Base-by-base conservation (phyloP, 2,797 vertebrate species). In the Smutsia gigantea region DNA sequence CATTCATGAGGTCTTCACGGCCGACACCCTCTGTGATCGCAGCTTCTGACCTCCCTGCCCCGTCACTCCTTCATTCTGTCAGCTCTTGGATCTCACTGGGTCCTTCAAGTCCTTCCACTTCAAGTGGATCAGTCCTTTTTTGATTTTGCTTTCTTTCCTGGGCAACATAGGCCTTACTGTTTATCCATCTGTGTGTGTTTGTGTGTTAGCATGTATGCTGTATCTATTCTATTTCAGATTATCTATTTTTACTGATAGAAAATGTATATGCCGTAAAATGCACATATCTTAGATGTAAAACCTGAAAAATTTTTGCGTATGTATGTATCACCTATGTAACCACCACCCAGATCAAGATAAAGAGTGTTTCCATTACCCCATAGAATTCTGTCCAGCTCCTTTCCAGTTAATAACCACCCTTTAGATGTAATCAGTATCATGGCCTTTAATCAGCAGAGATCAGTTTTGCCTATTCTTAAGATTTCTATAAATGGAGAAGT, bases 401-500 rank as follows among this genome's bases (percentile, higher is more conserved):
- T 96, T 92, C n/a, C 63, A 74, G 34, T 96, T 49, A 85, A 53
- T 69, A 90, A 92, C 77, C 14, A 25, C 37, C 37, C 27, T 95
- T 66, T 21, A 23, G 11, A 27, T 61, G 21, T 78, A 88, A 93
- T 61, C 61, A 55, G 51, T 77, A 19, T 87, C 27, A 37, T 84
- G 55, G 89, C 27, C 74, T 95, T 37, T 74, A 69, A 96, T 83
- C 78, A 96, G 61, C 71, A 81, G 51, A 72, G 17, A 39, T 74
- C 29, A 72, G 21, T 84, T 84, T 71, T 94, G 21, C 75, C 72
- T 59, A 55, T 82, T 90, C 46, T 95, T 74, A 42, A 90, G 10
- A 46, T 92, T 96, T 66, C 61, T 88, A 57, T 63, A 78, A 66
- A 90, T 39, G 46, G 23, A 96, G 88, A 95, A 93, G 14, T 85